Conservation (phyloP, 92 coral and sea anemone species). For the Epizoanthus ramosus region DNA sequence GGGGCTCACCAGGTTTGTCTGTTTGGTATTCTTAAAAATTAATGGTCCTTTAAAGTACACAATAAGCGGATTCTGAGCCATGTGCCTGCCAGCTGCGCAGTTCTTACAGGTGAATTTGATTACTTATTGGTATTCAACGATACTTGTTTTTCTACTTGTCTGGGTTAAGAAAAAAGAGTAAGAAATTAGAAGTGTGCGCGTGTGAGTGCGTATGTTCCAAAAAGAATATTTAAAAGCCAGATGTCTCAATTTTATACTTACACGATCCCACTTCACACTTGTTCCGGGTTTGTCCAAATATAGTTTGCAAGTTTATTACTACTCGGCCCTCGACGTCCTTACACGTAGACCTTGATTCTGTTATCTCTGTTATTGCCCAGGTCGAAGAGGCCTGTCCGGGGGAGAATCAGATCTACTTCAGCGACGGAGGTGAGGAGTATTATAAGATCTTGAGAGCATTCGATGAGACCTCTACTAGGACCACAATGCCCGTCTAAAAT, state of each 20-base stretch:
- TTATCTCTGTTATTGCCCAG: background rate
- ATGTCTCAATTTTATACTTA: background rate
- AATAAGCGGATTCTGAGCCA: too few relatives aligned
- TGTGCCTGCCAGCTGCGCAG: background rate
- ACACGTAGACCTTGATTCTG: background rate
- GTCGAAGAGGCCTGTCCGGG: background rate
- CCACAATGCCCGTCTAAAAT: slow-evolving; percentile 19
- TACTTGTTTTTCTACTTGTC: background rate
- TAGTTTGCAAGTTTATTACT: background rate
- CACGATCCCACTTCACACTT: too few relatives aligned
- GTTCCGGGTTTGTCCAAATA: too few relatives aligned
- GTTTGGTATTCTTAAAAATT: too few relatives aligned
- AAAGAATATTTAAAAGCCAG: background rate
- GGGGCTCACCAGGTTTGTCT: too few relatives aligned
- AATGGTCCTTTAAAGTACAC: too few relatives aligned
- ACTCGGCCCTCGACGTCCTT: background rate
- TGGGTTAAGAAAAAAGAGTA: slow-evolving; percentile 3
- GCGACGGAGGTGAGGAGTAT: background rate
- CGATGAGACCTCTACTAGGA: slow-evolving; percentile 4
- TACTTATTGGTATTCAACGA: background rate
- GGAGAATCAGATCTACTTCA: too few relatives aligned
- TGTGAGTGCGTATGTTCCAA: slow-evolving; percentile 9
- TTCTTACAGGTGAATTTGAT: slow-evolving; percentile 4
- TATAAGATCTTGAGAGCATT: background rate
- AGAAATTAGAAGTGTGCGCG: slow-evolving; percentile 8